These are phyloP conservation scores for Monopterus albus DNA, from an alignment of 2,113 vertebrate genomes.

Conservation along the genomic window DNA sequence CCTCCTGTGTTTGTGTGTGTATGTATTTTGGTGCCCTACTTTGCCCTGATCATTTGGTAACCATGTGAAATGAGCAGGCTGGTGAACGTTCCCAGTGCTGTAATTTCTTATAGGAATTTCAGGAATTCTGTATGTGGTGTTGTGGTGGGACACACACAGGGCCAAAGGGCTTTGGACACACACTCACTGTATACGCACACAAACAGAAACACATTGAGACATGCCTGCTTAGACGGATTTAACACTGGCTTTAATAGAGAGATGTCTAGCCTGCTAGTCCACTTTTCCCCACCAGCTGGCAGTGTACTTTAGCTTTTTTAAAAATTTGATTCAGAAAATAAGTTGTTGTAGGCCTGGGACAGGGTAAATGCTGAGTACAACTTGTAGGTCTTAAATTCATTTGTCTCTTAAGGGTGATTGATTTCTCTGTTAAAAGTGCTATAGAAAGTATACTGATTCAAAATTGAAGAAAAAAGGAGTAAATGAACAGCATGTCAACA, in stretches of 20 bases:
- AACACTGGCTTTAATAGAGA: neutral
- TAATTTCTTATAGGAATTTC: slow-evolving; percentile 69
- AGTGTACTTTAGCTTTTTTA: neutral
- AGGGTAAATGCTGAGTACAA: neutral
- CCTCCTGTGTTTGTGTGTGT: slow-evolving; percentile 12
- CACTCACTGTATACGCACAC: slow-evolving; percentile 16
- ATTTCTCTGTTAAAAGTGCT: neutral
- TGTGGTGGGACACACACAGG: slow-evolving; percentile 59
- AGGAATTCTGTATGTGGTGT: slow-evolving; percentile 74
- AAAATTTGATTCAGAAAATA: neutral
- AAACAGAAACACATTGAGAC: slow-evolving; percentile 32
- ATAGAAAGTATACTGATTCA: neutral
- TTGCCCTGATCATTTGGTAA: slow-evolving; percentile 61
- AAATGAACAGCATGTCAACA: slow-evolving; percentile 5
- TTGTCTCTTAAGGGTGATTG: neutral
- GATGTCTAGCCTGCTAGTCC: neutral
- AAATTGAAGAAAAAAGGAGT: no score
- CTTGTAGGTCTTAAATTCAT: neutral
- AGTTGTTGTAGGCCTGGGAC: neutral
- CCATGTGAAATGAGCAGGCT: slow-evolving; percentile 59
- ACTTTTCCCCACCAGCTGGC: neutral
- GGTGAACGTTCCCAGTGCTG: slow-evolving; percentile 66
- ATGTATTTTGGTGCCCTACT: slow-evolving; percentile 58
- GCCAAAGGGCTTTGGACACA: slow-evolving; percentile 61
- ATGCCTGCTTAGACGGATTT: no score